A percentile compares a stretch with the other conserved stretches of the same genome.
Evolutionary conservation across 2,113 vertebrate species (phyloP).

Genomic region (Maccullochella peelii): DNA sequence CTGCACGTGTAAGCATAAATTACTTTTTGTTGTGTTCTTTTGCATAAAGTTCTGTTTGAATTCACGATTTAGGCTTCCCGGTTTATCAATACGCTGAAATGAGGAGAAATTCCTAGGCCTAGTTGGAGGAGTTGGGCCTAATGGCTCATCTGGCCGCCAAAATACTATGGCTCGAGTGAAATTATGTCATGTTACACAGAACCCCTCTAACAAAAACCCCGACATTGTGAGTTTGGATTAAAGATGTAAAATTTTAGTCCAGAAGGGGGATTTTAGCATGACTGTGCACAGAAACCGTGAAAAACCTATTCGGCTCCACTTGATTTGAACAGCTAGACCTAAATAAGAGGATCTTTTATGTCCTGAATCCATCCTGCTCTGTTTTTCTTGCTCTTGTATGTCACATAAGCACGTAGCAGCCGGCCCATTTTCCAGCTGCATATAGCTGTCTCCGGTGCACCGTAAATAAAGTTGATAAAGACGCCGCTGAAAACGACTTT

Average conservation of each 20-base stretch:
- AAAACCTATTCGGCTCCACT: background rate
- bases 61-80: background rate
- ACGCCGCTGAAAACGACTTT: conserved; percentile 93
- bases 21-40: background rate
- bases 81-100: background rate
- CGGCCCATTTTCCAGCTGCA: conserved; percentile 54
- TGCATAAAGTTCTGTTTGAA: background rate
- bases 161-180: background rate
- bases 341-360: background rate
- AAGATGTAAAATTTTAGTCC: background rate
- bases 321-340: conserved; percentile 9
- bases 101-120: background rate
- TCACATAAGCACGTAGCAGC: conserved; percentile 58
- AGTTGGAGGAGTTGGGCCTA: too few relatives aligned
- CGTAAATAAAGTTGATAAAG: conserved; percentile 98
- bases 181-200: too few relatives aligned
- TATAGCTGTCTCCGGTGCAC: conserved; percentile 73
- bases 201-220: background rate
- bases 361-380: conserved; percentile 27
- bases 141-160: background rate
- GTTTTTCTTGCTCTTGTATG: conserved; percentile 40
- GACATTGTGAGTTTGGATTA: background rate
- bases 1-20: conserved; percentile 6
- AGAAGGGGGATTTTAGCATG: background rate
- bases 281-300: background rate